Evolutionary conservation across 2,888 invertebrate genomes (phyloP).

Genomic region (Drosophila melanocephala): DNA sequence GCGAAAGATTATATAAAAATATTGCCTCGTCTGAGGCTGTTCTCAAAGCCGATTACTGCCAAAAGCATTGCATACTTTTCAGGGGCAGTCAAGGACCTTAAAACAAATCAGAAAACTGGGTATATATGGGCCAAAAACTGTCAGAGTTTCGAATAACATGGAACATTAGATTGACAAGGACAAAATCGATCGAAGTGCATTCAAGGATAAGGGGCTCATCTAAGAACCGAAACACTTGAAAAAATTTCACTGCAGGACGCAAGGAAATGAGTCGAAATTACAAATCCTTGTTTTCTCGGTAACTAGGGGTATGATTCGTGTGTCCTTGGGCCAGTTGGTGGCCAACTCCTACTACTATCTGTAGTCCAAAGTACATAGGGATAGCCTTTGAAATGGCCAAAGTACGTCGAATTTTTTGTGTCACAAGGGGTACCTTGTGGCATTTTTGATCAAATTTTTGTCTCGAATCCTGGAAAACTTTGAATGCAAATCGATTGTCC

Average conservation of each 20-base stretch:
- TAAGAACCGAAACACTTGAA: no score
- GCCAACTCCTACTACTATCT: not conserved
- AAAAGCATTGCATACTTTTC: not conserved
- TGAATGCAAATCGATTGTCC: no score
- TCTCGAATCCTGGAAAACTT: no score
- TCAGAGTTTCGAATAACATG: not conserved
- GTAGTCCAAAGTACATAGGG: not conserved
- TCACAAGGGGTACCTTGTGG: no score
- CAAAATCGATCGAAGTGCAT: not conserved
- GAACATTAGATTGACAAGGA: not conserved
- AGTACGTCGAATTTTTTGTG: not conserved
- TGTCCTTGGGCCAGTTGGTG: no score
- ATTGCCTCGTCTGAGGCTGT: not conserved
- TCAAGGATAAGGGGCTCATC: not conserved
- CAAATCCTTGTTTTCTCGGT: no score
- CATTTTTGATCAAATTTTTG: no score
- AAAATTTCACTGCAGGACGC: no score
- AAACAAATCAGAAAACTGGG: not conserved
- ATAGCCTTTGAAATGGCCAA: not conserved
- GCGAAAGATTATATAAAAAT: not conserved
- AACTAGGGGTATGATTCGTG: no score
- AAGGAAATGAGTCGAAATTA: no score
- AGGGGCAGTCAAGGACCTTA: rapidly evolving
- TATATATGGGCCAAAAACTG: not conserved
- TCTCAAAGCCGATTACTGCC: not conserved